Conservation (phyloP, 2,113 vertebrate species). For the Mustelus asterias region DNA sequence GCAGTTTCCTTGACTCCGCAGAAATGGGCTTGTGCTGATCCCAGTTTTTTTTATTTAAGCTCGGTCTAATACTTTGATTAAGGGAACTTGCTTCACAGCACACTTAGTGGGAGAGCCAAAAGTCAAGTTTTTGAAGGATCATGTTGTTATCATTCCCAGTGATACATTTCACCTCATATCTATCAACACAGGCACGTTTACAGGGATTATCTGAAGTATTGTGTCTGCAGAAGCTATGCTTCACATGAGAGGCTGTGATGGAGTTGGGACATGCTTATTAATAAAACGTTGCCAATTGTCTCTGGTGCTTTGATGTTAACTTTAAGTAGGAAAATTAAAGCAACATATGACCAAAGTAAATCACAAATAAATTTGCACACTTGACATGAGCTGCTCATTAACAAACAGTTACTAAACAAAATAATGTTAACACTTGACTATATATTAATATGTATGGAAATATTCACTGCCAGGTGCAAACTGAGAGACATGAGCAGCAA, state of each 20-base stretch:
- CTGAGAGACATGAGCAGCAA: background rate
- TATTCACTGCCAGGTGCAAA: background rate
- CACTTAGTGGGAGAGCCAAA: background rate
- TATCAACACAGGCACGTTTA: background rate
- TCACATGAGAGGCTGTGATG: background rate
- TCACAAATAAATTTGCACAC: background rate
- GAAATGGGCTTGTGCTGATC: background rate
- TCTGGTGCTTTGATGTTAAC: background rate
- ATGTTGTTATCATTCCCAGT: background rate
- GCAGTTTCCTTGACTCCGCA: background rate
- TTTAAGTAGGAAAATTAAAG: background rate
- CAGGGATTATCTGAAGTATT: background rate
- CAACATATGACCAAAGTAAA: background rate
- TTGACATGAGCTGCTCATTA: background rate
- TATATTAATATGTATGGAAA: conserved; percentile 15
- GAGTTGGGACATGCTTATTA: background rate
- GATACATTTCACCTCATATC: background rate
- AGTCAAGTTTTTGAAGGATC: background rate
- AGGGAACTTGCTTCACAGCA: background rate
- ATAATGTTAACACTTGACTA: background rate
- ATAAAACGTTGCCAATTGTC: background rate
- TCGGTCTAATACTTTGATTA: background rate
- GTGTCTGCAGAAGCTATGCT: background rate
- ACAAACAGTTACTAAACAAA: background rate
- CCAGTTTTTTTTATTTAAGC: background rate